A percentile compares a stretch with the other conserved stretches of the same genome.
Conservation (phyloP, 2,113 vertebrate species). For the Circaetus cinerascens region DNA sequence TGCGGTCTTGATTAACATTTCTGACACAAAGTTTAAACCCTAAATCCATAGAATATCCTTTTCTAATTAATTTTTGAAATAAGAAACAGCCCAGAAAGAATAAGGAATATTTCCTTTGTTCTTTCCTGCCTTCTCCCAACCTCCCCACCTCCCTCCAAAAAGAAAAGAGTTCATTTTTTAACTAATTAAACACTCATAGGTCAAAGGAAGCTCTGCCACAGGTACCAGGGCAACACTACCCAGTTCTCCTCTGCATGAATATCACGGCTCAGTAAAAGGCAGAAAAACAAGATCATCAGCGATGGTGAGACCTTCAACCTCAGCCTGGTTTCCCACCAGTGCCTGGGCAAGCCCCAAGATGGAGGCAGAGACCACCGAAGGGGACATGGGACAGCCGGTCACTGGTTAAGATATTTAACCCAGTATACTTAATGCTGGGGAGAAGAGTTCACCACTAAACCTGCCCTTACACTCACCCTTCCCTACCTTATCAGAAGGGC, state of each 20-base stretch:
- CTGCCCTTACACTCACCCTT: neutral
- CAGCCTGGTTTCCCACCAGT: neutral
- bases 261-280: neutral
- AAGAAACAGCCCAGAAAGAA: neutral
- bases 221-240: neutral
- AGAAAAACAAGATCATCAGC: neutral
- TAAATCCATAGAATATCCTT: conserved; percentile 40
- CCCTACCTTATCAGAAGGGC: neutral
- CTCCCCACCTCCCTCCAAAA: neutral
- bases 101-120: neutral
- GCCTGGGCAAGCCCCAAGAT: neutral
- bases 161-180: neutral
- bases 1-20: conserved; percentile 29
- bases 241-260: neutral
- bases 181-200: neutral
- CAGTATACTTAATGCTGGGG: neutral
- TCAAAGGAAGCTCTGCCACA: neutral
- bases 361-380: neutral
- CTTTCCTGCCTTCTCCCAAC: neutral
- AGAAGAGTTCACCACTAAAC: neutral
- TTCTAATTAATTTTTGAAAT: conserved; percentile 18
- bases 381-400: neutral
- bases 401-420: neutral
- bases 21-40: conserved; percentile 3
- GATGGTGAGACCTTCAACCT: neutral